Conservation (phyloP, 2,113 vertebrate species). For the Scytalopus superciliaris region DNA sequence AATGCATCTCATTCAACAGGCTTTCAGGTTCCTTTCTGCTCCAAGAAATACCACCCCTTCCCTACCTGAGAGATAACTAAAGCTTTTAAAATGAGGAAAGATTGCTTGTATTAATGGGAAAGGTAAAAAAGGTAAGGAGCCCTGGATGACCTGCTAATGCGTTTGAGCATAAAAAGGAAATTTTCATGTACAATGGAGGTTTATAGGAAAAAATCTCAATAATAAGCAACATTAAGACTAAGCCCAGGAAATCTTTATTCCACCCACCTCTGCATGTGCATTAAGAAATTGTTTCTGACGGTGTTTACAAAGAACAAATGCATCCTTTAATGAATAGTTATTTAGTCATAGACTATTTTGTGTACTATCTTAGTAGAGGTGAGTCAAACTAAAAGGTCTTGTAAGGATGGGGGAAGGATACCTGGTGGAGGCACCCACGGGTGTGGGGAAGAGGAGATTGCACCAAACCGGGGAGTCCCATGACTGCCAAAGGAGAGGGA, state of each 20-base stretch:
- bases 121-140: not conserved
- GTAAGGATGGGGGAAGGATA: not conserved
- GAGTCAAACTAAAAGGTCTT: not conserved
- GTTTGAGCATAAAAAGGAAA: not conserved
- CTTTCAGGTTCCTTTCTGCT: not conserved
- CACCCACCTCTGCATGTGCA: not conserved
- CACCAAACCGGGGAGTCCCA: fast-evolving
- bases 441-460: fast-evolving
- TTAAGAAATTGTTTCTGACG: not conserved
- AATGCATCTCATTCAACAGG: not conserved
- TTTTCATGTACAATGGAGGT: not conserved
- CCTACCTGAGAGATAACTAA: not conserved
- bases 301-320: not conserved
- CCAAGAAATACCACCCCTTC: not conserved
- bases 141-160: not conserved
- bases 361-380: not conserved
- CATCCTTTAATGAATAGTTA: not conserved
- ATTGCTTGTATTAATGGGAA: not conserved
- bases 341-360: not conserved
- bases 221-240: not conserved
- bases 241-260: not conserved
- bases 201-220: not conserved
- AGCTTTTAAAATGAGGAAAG: not conserved
- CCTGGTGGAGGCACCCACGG: not conserved
- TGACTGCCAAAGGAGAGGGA: fast-evolving